A percentile compares a stretch with the other conserved stretches of the same genome.
phyloP scores from a whole-genome alignment of 2,113 vertebrate genomes.

The Reinhardtius hippoglossoides region DNA sequence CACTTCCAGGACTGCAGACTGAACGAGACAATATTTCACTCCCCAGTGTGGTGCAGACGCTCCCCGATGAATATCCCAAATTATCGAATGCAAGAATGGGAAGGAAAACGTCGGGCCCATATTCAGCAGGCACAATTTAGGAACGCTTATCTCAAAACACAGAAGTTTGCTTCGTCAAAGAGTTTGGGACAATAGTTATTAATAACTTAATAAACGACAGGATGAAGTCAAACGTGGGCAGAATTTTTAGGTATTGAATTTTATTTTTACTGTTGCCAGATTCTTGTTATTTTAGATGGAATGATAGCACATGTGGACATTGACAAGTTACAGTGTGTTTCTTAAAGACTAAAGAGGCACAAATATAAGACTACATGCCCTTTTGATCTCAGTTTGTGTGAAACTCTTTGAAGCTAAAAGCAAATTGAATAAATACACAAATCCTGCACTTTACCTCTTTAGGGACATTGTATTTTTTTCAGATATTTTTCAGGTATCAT shows the following conservation, averaged over 20 bases:
- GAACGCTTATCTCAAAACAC: slow-evolving; percentile 6
- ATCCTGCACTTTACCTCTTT: too few species aligned
- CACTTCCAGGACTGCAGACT: slow-evolving; percentile 21
- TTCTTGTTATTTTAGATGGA: too few species aligned
- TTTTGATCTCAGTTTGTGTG: too few species aligned
- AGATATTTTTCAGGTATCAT: too few species aligned
- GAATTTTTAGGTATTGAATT: not conserved
- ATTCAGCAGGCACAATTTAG: slow-evolving; percentile 8
- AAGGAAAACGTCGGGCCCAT: slow-evolving; percentile 4
- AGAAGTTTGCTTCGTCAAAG: not conserved
- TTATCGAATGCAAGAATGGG: slow-evolving; percentile 26
- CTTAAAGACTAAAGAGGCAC: too few species aligned
- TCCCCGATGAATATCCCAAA: slow-evolving; percentile 17
- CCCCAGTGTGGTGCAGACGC: slow-evolving; percentile 1
- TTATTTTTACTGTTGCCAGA: not conserved
- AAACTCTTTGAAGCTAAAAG: too few species aligned
- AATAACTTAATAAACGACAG: not conserved
- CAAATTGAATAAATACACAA: too few species aligned
- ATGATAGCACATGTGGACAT: too few species aligned
- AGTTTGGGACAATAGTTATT: not conserved
- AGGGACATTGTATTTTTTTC: too few species aligned
- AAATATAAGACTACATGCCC: too few species aligned
- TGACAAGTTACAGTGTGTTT: too few species aligned
- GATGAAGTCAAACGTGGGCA: slow-evolving; percentile 7
- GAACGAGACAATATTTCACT: slow-evolving; percentile 31